Percentiles rank a stretch among this genome's conserved stretches.
These are phyloP conservation scores for Polyommatus icarus DNA, from an alignment of 2,888 invertebrate species.

Conservation along the genomic window DNA sequence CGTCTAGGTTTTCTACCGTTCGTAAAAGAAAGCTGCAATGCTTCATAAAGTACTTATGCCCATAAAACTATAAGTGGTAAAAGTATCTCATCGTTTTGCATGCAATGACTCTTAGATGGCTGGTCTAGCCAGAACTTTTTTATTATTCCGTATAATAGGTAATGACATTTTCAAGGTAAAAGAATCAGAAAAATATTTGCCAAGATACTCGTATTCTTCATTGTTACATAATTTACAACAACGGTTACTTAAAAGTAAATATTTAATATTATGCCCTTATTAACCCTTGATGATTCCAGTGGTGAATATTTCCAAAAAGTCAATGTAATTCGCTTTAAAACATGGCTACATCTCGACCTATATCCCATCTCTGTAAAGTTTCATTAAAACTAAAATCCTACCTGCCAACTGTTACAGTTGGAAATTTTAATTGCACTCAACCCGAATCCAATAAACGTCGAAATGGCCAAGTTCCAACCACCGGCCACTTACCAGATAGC, in stretches of 20 bases:
- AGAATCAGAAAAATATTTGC: no score
- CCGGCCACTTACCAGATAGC: neutral
- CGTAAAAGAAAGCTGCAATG: slow-evolving; percentile 33
- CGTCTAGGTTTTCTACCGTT: slow-evolving; percentile 37
- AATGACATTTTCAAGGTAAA: no score
- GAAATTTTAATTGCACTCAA: slow-evolving; percentile 1
- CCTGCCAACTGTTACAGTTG: neutral
- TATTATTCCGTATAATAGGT: no score
- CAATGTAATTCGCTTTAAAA: neutral
- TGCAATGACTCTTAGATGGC: no score
- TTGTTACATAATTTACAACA: no score
- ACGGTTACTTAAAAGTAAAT: no score
- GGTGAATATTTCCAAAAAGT: neutral
- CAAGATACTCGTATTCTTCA: no score
- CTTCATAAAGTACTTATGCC: neutral
- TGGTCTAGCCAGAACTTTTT: no score
- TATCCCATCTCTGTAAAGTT: neutral
- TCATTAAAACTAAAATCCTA: neutral
- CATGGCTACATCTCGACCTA: neutral
- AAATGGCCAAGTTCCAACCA: slow-evolving; percentile 28
- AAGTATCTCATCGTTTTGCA: neutral
- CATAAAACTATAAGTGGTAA: neutral
- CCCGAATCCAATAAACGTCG: slow-evolving; percentile 12
- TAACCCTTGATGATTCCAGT: no score
- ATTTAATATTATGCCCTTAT: no score